Evolutionary conservation across 2,888 invertebrate genomes (phyloP).

Genomic region (Euzetes globulus): DNA sequence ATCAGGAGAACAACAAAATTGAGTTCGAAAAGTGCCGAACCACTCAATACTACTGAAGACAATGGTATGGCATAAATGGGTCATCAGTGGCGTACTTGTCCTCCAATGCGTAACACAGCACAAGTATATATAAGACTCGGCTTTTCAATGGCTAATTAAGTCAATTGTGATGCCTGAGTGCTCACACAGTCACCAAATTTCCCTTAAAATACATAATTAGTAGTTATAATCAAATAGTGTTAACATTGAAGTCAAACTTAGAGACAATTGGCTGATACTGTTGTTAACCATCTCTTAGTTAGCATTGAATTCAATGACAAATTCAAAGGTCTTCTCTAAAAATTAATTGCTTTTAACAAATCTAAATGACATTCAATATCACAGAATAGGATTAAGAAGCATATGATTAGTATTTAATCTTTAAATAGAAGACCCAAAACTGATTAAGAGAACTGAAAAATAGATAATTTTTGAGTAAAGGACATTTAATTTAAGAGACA

Average conservation of each 20-base stretch:
- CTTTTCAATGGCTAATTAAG: not conserved
- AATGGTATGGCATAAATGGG: not conserved
- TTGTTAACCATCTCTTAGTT: not conserved
- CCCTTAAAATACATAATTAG: not conserved
- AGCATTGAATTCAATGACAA: constrained; percentile 16
- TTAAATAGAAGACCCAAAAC: too few species aligned
- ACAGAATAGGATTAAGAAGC: not conserved
- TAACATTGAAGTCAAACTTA: not conserved
- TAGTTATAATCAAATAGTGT: not conserved
- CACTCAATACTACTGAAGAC: not conserved
- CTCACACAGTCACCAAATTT: not conserved
- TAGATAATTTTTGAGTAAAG: too few species aligned
- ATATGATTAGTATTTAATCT: too few species aligned
- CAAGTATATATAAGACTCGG: too few species aligned
- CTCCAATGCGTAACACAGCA: too few species aligned
- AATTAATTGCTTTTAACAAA: not conserved
- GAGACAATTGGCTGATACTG: not conserved
- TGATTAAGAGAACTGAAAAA: not conserved
- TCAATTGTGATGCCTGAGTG: not conserved
- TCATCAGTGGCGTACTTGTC: constrained; percentile 7
- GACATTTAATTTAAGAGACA: too few species aligned
- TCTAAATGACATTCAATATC: not conserved
- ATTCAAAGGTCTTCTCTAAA: not conserved
- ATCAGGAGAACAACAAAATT: not conserved
- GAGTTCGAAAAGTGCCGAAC: not conserved